Conservation (phyloP, 2,888 invertebrate species). For the Periphyllus acericola region DNA sequence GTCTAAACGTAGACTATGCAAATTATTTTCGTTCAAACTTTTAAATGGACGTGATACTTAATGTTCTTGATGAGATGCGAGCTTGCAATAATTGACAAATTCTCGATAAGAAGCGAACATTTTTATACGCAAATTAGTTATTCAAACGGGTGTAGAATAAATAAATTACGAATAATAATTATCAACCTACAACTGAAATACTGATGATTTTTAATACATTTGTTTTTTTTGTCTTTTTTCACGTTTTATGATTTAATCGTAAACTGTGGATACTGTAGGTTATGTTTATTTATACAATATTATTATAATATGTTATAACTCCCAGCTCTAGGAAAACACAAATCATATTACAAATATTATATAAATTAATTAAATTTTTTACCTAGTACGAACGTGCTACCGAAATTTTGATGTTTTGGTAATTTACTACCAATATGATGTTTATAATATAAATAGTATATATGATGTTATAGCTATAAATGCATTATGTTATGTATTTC, state of each 20-base stretch:
- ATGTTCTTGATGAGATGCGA: not conserved
- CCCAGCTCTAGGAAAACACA: too few species aligned
- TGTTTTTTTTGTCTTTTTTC: not conserved
- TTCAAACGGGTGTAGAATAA: not conserved
- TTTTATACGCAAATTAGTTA: not conserved
- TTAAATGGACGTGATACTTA: constrained; percentile 24
- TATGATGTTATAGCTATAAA: too few species aligned
- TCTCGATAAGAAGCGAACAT: not conserved
- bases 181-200: not conserved
- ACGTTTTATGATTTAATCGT: not conserved
- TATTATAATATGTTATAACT: too few species aligned
- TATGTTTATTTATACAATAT: too few species aligned
- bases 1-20: constrained; percentile 22
- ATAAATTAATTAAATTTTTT: too few species aligned
- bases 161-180: not conserved
- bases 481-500: too few species aligned
- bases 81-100: constrained; percentile 27
- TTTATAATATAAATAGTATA: too few species aligned
- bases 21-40: constrained; percentile 42
- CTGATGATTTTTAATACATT: not conserved
- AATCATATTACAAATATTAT: too few species aligned
- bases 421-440: too few species aligned
- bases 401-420: too few species aligned
- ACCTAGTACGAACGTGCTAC: too few species aligned
- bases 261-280: too few species aligned